Percentiles rank a stretch among this genome's conserved stretches.
Conservation (phyloP, 35 echinoderm and acorn worm species). For the Apostichopus japonicus region DNA sequence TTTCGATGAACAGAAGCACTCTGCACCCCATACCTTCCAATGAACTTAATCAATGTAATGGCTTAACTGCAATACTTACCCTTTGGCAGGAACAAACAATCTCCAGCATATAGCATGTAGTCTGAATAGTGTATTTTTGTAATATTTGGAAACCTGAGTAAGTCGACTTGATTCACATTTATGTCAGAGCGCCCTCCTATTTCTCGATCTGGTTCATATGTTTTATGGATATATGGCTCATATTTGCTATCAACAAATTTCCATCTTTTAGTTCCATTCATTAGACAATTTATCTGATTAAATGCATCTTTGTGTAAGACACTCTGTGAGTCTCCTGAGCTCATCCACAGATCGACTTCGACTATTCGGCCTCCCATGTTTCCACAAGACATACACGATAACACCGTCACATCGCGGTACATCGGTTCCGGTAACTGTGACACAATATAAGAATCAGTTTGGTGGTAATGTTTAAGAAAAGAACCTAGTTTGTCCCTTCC, state of each 20-base stretch:
- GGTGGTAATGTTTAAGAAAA: slow-evolving; percentile 59
- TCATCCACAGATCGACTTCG: slow-evolving; percentile 89
- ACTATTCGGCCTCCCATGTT: slow-evolving; percentile 66
- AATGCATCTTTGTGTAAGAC: slow-evolving; percentile 88
- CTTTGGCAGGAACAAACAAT: slow-evolving; percentile 76
- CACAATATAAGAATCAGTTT: slow-evolving; percentile 61
- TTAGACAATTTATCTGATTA: slow-evolving; percentile 75
- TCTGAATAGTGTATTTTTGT: slow-evolving; percentile 78
- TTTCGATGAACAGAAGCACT: neutral
- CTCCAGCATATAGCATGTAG: slow-evolving; percentile 72
- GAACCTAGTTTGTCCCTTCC: slow-evolving; percentile 71
- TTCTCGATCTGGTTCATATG: slow-evolving; percentile 69
- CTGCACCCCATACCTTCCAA: neutral
- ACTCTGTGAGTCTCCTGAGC: slow-evolving; percentile 62
- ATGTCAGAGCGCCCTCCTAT: slow-evolving; percentile 76
- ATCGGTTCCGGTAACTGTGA: slow-evolving; percentile 79
- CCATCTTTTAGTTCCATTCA: slow-evolving; percentile 85
- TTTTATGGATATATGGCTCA: slow-evolving; percentile 70
- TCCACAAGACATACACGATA: slow-evolving; percentile 73
- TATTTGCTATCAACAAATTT: slow-evolving; percentile 75
- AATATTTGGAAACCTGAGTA: slow-evolving; percentile 71
- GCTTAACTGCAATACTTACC: slow-evolving; percentile 45
- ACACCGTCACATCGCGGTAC: slow-evolving; percentile 69
- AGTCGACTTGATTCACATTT: slow-evolving; percentile 54
- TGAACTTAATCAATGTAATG: neutral